Percentiles rank a stretch among this genome's conserved stretches.
Evolutionary conservation across 2,113 vertebrate species (phyloP).

Genomic region (Platysternon megacephalum): DNA sequence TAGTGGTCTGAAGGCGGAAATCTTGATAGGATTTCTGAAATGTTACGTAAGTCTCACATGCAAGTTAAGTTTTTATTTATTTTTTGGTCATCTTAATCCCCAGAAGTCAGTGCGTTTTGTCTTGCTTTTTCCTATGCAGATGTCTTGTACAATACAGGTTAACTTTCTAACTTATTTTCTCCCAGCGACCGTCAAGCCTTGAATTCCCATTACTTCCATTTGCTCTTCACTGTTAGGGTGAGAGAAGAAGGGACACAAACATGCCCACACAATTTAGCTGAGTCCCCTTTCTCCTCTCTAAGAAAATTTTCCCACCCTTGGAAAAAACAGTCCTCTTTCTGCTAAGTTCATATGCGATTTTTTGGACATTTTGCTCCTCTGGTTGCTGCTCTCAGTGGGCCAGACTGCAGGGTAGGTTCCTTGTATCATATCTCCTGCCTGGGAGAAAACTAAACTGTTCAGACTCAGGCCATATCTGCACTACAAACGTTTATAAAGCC

Average conservation of each 20-base stretch:
- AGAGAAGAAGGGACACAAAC: too few relatives aligned
- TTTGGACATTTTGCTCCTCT: not conserved
- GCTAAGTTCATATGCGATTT: not conserved
- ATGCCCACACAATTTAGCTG: not conserved
- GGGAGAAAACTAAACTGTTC: not conserved
- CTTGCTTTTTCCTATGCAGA: slow-evolving; percentile 12
- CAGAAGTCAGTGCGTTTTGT: not conserved
- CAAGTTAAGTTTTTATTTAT: not conserved
- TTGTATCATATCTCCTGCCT: not conserved
- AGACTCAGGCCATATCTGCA: not conserved
- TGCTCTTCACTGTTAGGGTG: not conserved
- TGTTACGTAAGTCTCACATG: not conserved
- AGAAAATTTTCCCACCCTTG: not conserved
- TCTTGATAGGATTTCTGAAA: not conserved
- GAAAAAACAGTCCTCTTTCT: not conserved
- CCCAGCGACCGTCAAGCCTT: not conserved
- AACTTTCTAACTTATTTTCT: not conserved
- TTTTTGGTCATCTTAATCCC: not conserved
- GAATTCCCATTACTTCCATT: not conserved
- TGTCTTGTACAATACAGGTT: not conserved
- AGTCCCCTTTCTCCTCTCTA: not conserved
- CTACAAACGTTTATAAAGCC: not conserved
- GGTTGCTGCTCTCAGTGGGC: not conserved
- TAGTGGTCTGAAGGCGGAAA: not conserved
- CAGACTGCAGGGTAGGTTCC: not conserved